phyloP scores from a whole-genome alignment of 2,797 vertebrate species.

The Steatocranus sp. region DNA sequence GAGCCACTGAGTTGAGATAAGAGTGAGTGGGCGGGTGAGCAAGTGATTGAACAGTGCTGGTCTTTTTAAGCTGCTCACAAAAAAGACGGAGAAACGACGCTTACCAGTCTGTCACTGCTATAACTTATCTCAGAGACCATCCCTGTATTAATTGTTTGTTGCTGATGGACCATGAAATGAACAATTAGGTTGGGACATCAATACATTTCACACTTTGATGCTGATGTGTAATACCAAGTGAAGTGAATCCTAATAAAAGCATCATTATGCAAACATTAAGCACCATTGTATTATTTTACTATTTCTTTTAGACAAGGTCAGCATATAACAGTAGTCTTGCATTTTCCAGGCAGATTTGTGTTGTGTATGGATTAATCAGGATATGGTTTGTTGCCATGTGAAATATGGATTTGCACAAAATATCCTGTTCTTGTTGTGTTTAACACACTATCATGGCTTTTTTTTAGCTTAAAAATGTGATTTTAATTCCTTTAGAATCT shows the following conservation, averaged over 20 bases:
- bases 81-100: neutral
- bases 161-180: conserved; percentile 72
- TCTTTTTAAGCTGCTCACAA: conserved; percentile 24
- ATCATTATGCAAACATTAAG: conserved; percentile 21
- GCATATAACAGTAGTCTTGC: neutral
- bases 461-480: neutral
- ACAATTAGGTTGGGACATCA: conserved; percentile 71
- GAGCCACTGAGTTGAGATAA: neutral
- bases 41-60: conserved; percentile 24
- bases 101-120: conserved; percentile 28
- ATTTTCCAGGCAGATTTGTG: neutral
- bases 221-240: conserved; percentile 39
- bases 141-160: conserved; percentile 75
- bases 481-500: neutral
- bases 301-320: neutral
- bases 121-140: conserved; percentile 48
- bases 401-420: conserved; percentile 6
- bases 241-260: conserved; percentile 14
- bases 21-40: neutral
- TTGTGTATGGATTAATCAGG: neutral
- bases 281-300: neutral
- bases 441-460: neutral
- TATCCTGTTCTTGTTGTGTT: neutral
- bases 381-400: neutral
- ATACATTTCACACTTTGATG: conserved; percentile 67